Base-by-base conservation (phyloP, 2,797 vertebrate species). In the Urophycis tenuis region DNA sequence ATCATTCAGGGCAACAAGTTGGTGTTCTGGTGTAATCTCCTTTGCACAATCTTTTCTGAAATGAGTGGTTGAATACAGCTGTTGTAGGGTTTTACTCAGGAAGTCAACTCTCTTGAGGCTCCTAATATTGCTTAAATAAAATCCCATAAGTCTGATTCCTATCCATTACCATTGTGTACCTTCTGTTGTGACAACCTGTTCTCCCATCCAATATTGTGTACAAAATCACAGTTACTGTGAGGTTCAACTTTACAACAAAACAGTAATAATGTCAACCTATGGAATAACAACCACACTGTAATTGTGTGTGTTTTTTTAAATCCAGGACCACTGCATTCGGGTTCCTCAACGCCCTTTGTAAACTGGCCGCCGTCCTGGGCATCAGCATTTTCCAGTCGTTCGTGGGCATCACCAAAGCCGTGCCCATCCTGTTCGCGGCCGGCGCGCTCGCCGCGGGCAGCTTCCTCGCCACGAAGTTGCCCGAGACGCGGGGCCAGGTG, bases 341-440 rank as follows among this genome's bases (percentile, higher is more conserved):
- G 5, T 99, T 99, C 92, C 92, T 99, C 83, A 99, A 99, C 0
- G 97, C 97, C 0, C 92, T 98, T 71, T 97, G 97, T 83, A 98
- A 98, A 83, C 90, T 99, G 89, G 97, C 97, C 0, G 97, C 97
- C 0, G 96, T 99, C 70, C 87, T 99, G 92, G 97, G 97, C 75
- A 99, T 98, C 91, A 97, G 96, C 92, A 98, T 97, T 92, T 99
- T 99, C 93, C 96, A 96, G 1, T 98, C 97, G 1, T 98, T 98
- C 1, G 97, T 99, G 29, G 97, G 96, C 76, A 94, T 98, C 92
- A 97, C 96, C 83, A 97, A 98, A 90, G 96, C 97, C 0, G 93
- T 97, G 72, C 96, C 97, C 83, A 98, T 99, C 91, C 79, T 99
- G 15, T 93, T 98, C 3, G 97, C 97, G 0, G 97, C 96, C 0